Conservation (phyloP, 1,140 invertebrate genomes). For the Nebria ingens region DNA sequence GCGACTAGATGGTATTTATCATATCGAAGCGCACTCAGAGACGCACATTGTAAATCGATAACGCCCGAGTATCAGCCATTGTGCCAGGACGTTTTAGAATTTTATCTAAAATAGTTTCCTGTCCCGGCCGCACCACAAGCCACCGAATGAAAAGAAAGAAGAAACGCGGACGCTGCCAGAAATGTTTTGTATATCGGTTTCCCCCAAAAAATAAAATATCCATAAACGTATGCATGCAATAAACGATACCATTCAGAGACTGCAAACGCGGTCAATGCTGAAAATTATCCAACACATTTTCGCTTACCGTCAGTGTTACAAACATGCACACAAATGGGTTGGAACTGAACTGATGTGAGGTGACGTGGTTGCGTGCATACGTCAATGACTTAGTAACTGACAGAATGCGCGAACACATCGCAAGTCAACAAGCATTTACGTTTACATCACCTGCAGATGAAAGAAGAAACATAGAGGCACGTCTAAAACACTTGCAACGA, state of each 20-base stretch:
- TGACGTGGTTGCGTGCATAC: background rate
- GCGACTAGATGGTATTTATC: background rate
- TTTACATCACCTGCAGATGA: background rate
- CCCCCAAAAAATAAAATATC: background rate
- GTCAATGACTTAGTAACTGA: background rate
- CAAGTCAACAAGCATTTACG: background rate
- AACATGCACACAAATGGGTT: no score
- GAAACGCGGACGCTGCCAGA: background rate
- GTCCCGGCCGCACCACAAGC: no score
- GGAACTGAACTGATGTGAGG: no score
- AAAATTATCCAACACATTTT: background rate
- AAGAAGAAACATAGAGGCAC: background rate
- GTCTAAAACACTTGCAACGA: background rate
- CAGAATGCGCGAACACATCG: background rate
- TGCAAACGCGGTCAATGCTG: background rate
- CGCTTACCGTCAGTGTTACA: background rate
- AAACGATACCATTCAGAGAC: background rate
- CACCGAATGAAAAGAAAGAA: no score
- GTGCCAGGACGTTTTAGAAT: background rate
- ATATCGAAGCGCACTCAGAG: background rate
- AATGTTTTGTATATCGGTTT: background rate
- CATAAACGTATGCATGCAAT: no score
- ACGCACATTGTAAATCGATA: constrained; percentile 5
- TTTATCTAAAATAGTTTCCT: constrained; percentile 6
- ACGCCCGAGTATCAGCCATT: background rate